Evolutionary conservation across 2,113 vertebrate genomes (phyloP).

Genomic region (Stomatorhinus ivindoensis): DNA sequence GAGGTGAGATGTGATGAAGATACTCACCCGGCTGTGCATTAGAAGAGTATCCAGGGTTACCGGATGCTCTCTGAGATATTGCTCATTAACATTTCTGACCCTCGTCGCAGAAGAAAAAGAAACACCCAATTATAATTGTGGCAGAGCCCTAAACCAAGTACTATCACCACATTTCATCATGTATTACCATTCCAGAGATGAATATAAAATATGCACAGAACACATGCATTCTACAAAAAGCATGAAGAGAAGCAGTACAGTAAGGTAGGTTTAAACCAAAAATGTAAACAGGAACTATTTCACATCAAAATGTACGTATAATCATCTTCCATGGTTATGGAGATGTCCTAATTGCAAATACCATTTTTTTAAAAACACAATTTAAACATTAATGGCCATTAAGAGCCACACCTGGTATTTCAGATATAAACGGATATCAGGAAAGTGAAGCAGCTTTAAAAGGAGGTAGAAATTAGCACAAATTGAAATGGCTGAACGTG

Average conservation of each 20-base stretch:
- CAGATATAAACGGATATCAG: neutral
- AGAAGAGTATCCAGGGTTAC: neutral
- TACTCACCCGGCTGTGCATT: neutral
- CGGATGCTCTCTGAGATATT: neutral
- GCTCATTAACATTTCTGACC: neutral
- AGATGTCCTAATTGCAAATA: neutral
- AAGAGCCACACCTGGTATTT: neutral
- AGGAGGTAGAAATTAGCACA: neutral
- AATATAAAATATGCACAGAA: neutral
- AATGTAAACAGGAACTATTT: neutral
- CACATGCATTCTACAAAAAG: neutral
- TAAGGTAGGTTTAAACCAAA: neutral
- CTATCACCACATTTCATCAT: neutral
- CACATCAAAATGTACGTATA: neutral
- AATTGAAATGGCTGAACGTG: neutral
- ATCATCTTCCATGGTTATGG: neutral
- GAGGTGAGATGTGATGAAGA: neutral
- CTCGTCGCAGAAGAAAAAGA: neutral
- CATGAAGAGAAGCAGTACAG: neutral
- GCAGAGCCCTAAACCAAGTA: neutral
- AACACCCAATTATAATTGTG: neutral
- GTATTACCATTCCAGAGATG: neutral
- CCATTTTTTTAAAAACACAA: neutral
- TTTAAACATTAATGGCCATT: neutral
- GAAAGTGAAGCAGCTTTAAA: neutral